A percentile compares a stretch with the other conserved stretches of the same genome.
Evolutionary conservation across 2,888 invertebrate genomes (phyloP).

Genomic region (Hirtodrosophila alboralis): DNA sequence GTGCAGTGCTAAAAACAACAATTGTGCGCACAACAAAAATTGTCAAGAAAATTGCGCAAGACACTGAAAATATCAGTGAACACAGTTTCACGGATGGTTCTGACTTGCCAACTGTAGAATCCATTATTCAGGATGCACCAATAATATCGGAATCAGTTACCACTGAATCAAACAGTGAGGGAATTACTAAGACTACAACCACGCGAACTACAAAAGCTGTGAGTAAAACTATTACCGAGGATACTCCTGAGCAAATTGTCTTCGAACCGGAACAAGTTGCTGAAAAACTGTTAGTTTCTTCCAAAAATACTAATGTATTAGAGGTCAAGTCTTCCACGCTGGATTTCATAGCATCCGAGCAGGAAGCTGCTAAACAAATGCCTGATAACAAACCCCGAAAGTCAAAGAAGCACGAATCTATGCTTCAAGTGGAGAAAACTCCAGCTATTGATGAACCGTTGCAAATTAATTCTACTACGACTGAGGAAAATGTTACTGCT

Average conservation of each 20-base stretch:
- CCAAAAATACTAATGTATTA: not conserved
- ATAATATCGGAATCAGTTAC: constrained; percentile 63
- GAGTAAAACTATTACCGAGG: constrained; percentile 40
- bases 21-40: constrained; percentile 73
- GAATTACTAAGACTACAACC: constrained; percentile 65
- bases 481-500: constrained; percentile 7
- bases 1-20: constrained; percentile 64
- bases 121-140: constrained; percentile 51
- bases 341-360: constrained; percentile 58
- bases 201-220: constrained; percentile 62
- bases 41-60: constrained; percentile 75
- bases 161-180: constrained; percentile 68
- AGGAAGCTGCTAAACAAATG: constrained; percentile 17
- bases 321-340: constrained; percentile 44
- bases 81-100: constrained; percentile 44
- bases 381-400: constrained; percentile 31
- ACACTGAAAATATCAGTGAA: constrained; percentile 59
- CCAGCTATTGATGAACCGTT: not conserved
- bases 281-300: constrained; percentile 22
- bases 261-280: constrained; percentile 9
- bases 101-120: constrained; percentile 33
- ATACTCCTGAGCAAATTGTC: not conserved
- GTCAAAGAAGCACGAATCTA: constrained; percentile 24
- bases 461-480: too few species aligned
- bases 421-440: not conserved